Evolutionary conservation across 2,113 vertebrate species (phyloP).

Genomic region (Rhinogobius similis): DNA sequence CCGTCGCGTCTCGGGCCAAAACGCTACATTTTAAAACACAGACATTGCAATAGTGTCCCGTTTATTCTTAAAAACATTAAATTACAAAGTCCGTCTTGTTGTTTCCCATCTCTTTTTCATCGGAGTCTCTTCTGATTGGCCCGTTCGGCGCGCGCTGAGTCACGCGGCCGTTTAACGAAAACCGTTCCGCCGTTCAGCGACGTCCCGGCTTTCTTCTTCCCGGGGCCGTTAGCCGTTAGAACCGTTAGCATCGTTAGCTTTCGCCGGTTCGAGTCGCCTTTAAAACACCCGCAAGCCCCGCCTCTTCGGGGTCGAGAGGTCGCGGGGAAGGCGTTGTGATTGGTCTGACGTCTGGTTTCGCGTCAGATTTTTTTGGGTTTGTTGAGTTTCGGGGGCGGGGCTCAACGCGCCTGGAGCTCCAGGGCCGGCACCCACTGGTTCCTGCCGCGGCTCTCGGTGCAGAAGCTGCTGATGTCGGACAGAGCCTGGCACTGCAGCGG

Average conservation of each 20-base stretch:
- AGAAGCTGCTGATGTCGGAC: constrained; percentile 86
- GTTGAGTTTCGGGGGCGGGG: background rate
- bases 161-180: background rate
- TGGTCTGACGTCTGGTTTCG: background rate
- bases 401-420: constrained; percentile 86
- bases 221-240: background rate
- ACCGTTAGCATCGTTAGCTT: too few relatives aligned
- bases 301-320: background rate
- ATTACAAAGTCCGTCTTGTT: background rate
- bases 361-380: background rate
- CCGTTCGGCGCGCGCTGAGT: background rate
- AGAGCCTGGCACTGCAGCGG: constrained; percentile 82
- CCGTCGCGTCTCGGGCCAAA: too few relatives aligned
- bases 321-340: background rate
- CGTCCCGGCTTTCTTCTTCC: background rate
- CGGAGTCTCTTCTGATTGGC: background rate
- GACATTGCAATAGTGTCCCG: background rate
- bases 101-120: constrained; percentile 2
- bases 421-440: constrained; percentile 92
- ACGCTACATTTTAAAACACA: background rate
- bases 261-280: too few relatives aligned
- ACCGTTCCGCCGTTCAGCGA: background rate
- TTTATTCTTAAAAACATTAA: background rate
- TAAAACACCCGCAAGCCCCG: background rate
- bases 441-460: constrained; percentile 84